These are phyloP conservation scores for Pemphredon lugubris DNA, from an alignment of 2,888 invertebrate genomes.

Conservation along the genomic window DNA sequence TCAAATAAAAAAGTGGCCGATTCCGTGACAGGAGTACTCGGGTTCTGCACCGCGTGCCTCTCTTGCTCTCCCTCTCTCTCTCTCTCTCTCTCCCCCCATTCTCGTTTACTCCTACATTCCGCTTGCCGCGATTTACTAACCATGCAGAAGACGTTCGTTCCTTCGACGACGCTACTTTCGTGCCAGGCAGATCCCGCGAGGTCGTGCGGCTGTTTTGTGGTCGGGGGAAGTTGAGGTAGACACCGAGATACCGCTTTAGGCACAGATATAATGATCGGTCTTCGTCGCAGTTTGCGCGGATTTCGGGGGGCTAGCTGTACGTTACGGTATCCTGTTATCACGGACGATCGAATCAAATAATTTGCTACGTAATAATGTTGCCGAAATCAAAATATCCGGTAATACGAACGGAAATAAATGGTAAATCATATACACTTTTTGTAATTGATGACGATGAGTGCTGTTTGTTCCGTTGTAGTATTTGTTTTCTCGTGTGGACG, in stretches of 20 bases:
- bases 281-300: too few species aligned
- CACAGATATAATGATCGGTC: slow-evolving; percentile 19
- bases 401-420: too few species aligned
- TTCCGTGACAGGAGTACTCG: slow-evolving; percentile 36
- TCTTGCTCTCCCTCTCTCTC: slow-evolving; percentile 21
- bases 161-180: slow-evolving; percentile 44
- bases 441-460: too few species aligned
- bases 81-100: slow-evolving; percentile 17
- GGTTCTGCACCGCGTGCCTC: slow-evolving; percentile 34
- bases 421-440: too few species aligned
- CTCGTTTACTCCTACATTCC: slow-evolving; percentile 14
- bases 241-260: slow-evolving; percentile 36
- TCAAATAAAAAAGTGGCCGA: slow-evolving; percentile 28
- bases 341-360: too few species aligned
- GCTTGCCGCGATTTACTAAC: slow-evolving; percentile 51
- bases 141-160: slow-evolving; percentile 62
- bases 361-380: too few species aligned
- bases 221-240: slow-evolving; percentile 43
- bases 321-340: too few species aligned
- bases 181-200: slow-evolving; percentile 52
- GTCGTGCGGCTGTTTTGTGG: slow-evolving; percentile 32
- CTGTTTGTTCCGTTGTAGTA: too few species aligned
- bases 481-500: too few species aligned
- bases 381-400: too few species aligned
- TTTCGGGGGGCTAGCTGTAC: slow-evolving; percentile 7